phyloP scores from a whole-genome alignment of 2,888 invertebrate genomes.

The Lysandra coridon region DNA sequence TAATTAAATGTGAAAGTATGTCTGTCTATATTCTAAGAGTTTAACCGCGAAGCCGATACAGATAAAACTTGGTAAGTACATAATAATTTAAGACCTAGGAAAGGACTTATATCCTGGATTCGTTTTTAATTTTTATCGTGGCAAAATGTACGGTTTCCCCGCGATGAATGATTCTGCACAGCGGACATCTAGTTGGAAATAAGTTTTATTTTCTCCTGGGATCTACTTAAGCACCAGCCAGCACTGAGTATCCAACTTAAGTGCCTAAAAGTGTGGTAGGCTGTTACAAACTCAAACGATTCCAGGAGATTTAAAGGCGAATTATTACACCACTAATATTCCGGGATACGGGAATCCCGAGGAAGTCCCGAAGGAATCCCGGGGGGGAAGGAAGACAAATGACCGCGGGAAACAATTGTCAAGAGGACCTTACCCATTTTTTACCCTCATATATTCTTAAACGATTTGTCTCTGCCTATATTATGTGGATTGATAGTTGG shows the following conservation, averaged over 20 bases:
- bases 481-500: slow-evolving; percentile 11
- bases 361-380: background rate
- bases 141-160: no score
- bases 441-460: slow-evolving; percentile 17
- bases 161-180: no score
- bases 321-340: slow-evolving; percentile 29
- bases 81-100: no score
- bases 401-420: slow-evolving; percentile 29
- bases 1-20: no score
- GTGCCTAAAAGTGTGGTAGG: background rate
- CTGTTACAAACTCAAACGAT: background rate
- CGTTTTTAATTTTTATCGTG: no score
- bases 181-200: no score
- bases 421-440: slow-evolving; percentile 28
- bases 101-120: no score
- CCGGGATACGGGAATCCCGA: background rate
- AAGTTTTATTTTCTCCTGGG: background rate
- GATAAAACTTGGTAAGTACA: no score
- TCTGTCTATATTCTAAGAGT: no score
- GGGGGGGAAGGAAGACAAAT: slow-evolving; percentile 22
- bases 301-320: background rate
- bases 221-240: background rate
- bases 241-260: background rate
- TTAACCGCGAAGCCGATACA: no score
- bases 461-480: slow-evolving; percentile 17